phyloP scores from a whole-genome alignment of 2,888 invertebrate genomes.

The Bombylius major region DNA sequence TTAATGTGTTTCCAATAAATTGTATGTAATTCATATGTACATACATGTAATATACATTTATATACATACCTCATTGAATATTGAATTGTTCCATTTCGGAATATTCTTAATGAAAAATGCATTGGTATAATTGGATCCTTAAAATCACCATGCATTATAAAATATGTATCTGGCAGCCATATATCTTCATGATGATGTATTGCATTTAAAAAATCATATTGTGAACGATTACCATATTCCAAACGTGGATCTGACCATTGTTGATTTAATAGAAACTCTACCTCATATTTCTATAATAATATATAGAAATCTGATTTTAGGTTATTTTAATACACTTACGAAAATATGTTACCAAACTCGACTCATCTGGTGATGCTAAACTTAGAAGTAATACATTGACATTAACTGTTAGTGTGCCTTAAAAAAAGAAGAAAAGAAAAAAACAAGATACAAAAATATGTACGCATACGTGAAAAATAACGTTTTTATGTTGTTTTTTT shows the following conservation, averaged over 20 bases:
- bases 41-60: conserved; percentile 27
- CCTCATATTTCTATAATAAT: conserved; percentile 81
- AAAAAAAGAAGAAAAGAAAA: conserved; percentile 37
- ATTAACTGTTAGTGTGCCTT: conserved; percentile 85
- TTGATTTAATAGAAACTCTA: conserved; percentile 85
- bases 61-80: conserved; percentile 73
- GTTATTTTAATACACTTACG: background rate
- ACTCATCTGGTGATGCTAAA: conserved; percentile 91
- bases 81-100: conserved; percentile 85
- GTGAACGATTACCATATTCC: conserved; percentile 76
- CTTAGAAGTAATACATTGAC: conserved; percentile 88
- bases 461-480: background rate
- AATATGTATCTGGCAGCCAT: conserved; percentile 90
- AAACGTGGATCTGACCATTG: conserved; percentile 88
- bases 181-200: conserved; percentile 86
- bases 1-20: conserved; percentile 1
- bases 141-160: conserved; percentile 94
- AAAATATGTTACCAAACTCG: conserved; percentile 62
- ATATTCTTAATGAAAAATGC: conserved; percentile 85
- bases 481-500: background rate
- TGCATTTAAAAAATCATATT: conserved; percentile 80
- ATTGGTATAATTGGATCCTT: conserved; percentile 87
- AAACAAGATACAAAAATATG: background rate
- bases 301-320: background rate
- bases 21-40: background rate